Conservation (phyloP, 2,797 vertebrate genomes). For the Sarcoramphus papa region DNA sequence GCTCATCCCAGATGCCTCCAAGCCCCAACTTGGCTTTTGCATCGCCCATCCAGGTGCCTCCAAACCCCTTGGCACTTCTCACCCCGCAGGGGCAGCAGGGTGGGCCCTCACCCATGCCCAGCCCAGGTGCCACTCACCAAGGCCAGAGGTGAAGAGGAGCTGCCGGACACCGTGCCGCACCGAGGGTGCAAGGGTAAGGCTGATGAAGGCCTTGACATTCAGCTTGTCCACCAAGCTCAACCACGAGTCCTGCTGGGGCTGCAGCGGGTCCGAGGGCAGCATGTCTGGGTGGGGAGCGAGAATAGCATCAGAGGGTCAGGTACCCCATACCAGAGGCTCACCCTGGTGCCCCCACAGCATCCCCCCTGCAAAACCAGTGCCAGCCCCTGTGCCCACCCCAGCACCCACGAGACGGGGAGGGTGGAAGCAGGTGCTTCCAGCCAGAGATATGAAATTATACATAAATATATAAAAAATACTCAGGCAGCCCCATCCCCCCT, state of each 20-base stretch:
- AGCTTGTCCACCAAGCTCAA: conserved; percentile 87
- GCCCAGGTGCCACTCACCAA: conserved; percentile 73
- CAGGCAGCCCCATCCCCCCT: conserved; percentile 2
- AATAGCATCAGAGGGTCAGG: background rate
- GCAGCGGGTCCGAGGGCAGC: conserved; percentile 86
- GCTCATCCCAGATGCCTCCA: background rate
- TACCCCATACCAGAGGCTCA: background rate
- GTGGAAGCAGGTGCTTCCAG: background rate
- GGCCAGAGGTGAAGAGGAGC: conserved; percentile 90
- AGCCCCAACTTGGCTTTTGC: background rate
- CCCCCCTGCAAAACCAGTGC: background rate
- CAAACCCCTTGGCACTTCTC: background rate
- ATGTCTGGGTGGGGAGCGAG: conserved; percentile 60
- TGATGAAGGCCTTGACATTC: conserved; percentile 92
- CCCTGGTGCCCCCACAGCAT: background rate
- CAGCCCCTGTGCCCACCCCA: background rate
- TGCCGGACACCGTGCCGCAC: conserved; percentile 87
- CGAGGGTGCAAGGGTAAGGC: conserved; percentile 84
- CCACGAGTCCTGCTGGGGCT: conserved; percentile 87
- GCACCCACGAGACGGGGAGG: background rate
- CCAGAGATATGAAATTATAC: background rate
- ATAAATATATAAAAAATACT: background rate
- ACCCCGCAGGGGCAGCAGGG: accelerated
- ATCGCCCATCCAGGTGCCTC: accelerated
- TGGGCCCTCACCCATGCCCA: background rate